These are phyloP conservation scores for Apis florea DNA, from an alignment of 1,140 invertebrate species.

Conservation along the genomic window DNA sequence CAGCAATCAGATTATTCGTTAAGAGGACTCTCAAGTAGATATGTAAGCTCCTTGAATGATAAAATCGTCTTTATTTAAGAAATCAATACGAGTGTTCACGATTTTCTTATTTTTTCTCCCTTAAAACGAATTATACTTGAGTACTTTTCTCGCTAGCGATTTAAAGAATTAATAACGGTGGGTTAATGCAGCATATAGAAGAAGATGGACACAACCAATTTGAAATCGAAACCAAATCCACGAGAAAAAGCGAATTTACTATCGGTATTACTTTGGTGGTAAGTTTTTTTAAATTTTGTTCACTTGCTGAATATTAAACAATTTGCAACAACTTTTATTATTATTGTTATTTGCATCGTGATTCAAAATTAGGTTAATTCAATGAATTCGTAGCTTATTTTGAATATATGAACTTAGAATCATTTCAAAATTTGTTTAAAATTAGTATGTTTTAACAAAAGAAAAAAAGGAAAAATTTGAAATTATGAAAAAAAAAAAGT, in stretches of 20 bases:
- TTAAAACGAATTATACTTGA: background rate
- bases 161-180: background rate
- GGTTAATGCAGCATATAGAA: slow-evolving; percentile 38
- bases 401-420: background rate
- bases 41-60: background rate
- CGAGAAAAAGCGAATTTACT: slow-evolving; percentile 64
- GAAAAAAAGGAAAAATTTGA: background rate
- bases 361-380: background rate
- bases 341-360: too few species aligned
- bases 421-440: background rate
- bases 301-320: background rate
- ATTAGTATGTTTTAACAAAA: background rate
- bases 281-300: slow-evolving; percentile 59
- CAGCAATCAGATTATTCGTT: background rate
- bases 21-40: background rate
- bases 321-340: background rate
- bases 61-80: background rate
- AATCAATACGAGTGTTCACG: too few species aligned
- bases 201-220: slow-evolving; percentile 66
- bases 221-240: slow-evolving; percentile 66
- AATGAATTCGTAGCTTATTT: background rate
- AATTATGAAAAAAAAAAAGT: background rate
- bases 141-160: background rate
- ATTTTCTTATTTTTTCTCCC: background rate
- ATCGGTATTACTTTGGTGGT: slow-evolving; percentile 71